Evolutionary conservation across 2,888 invertebrate genomes (phyloP), one percentile per base, ranked within the genome.

Genomic region (Tetramorium bicarinatum): DNA sequence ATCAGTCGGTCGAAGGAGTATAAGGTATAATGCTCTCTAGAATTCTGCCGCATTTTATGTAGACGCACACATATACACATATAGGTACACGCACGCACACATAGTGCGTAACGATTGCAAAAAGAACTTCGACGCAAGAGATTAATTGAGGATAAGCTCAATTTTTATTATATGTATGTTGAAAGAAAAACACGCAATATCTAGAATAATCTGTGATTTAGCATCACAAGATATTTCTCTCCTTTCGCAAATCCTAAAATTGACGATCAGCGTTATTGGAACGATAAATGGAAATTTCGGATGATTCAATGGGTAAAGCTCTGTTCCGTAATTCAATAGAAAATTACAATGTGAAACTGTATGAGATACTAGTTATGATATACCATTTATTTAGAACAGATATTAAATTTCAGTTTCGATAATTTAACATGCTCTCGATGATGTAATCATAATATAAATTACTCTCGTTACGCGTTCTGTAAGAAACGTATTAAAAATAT

Each of bases 171-270:
- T 38, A 71, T 38, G 18, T 71, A 71, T 21, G 9, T 38, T 49
- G 11, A 29, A 56, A 79, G 11, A 69, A 79, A 79, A 38, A 25
- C 72, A 59, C 18, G 13, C 13, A 72, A 2, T 29, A 69, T 29
- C n/a, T 56, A 47, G 59, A 9, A 72, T 80, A 80, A 80, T 80
- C 59, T 59, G 38, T 80, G 59, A 72, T 80, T 80, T 79, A 71
- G 59, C 18, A 7, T 59, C 13, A 2, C 18, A 13, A 25, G 56
- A 38, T 59, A 79, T 61, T 72, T n/a, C 34, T 9, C 41, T 44
- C 11, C 13, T 59, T 38, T 80, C 59, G 9, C 38, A 34, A 80
- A 49, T 69, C n/a, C 69, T 69, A 69, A 69, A 72, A 80, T 47
- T 34, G 71, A 71, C 18, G 54, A 59, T 69, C 54, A 69, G 21